Evolutionary conservation across 2,113 vertebrate genomes (phyloP).

Genomic region (Rostratula benghalensis): DNA sequence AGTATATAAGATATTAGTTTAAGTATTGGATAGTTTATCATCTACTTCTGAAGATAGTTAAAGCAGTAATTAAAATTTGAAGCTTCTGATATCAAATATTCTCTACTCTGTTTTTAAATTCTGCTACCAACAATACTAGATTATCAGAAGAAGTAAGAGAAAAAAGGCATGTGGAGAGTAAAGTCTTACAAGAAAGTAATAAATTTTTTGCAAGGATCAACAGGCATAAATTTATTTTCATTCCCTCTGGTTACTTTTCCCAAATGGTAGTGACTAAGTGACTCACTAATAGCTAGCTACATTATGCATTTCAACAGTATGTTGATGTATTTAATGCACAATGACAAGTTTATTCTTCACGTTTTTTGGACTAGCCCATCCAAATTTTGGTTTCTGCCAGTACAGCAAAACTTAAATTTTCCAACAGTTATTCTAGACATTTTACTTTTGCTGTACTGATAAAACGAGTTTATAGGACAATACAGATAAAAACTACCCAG

Average conservation of each 20-base stretch:
- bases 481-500: not conserved
- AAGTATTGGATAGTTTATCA: not conserved
- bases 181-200: not conserved
- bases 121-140: not conserved
- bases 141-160: not conserved
- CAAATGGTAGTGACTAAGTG: not conserved
- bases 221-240: not conserved
- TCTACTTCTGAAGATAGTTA: not conserved
- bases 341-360: not conserved
- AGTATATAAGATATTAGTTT: not conserved
- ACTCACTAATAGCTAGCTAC: slow-evolving; percentile 25
- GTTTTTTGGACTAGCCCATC: not conserved
- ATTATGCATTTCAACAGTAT: slow-evolving; percentile 2
- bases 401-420: slow-evolving; percentile 22
- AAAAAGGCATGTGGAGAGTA: not conserved
- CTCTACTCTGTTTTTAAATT: not conserved
- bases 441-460: not conserved
- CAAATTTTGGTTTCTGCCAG: not conserved
- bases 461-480: not conserved
- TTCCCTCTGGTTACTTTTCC: slow-evolving; percentile 13
- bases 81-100: not conserved
- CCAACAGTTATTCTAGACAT: not conserved
- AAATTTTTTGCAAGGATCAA: not conserved
- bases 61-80: not conserved
- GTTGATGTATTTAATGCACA: slow-evolving; percentile 9